Base-by-base conservation (phyloP, 1,140 invertebrate genomes). In the Caenorhabditis inopinata region DNA sequence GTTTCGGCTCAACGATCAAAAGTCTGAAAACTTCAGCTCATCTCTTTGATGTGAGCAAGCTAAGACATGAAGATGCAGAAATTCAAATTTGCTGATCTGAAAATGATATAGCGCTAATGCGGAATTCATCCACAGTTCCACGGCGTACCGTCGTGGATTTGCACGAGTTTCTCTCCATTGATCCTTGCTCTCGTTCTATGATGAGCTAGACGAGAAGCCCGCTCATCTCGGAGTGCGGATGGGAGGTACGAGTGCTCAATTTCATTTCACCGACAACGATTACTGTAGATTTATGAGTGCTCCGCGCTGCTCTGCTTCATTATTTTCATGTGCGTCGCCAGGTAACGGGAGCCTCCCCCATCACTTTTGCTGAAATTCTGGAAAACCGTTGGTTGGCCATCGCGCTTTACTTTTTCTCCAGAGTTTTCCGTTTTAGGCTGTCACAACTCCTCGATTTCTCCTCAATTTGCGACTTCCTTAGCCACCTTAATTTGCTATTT, bases 401-500 rank as follows among this genome's bases (percentile, higher is more conserved):
- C n/a, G n/a, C n/a, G n/a, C n/a, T n/a, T n/a, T n/a, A n/a, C n/a
- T n/a, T n/a, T n/a, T n/a, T n/a, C n/a, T n/a, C n/a, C n/a, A n/a
- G n/a, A n/a, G n/a, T n/a, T n/a, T n/a, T n/a, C n/a, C n/a, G n/a
- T n/a, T n/a, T n/a, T n/a, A n/a, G n/a, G n/a, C n/a, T n/a, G n/a
- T n/a, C n/a, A n/a, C n/a, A n/a, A n/a, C n/a, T n/a, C n/a, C n/a
- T n/a, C n/a, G n/a, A n/a, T n/a, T n/a, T 51, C 27, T 25, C 49
- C 7, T 18, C 58, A 68, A 68, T 38, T 68, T 68, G 35, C 58
- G 35, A 38, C 32, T 68, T 32, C n/a, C n/a, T 21, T 38, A 16
- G 32, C 21, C 12, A 68, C 21, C 58, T 38, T 38, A 68, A 68
- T 68, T 38, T 68, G 58, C 38, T 68, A 68, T 68, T 68, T 68